Conservation (phyloP, 2,797 vertebrate species). For the Onychomys torridus region DNA sequence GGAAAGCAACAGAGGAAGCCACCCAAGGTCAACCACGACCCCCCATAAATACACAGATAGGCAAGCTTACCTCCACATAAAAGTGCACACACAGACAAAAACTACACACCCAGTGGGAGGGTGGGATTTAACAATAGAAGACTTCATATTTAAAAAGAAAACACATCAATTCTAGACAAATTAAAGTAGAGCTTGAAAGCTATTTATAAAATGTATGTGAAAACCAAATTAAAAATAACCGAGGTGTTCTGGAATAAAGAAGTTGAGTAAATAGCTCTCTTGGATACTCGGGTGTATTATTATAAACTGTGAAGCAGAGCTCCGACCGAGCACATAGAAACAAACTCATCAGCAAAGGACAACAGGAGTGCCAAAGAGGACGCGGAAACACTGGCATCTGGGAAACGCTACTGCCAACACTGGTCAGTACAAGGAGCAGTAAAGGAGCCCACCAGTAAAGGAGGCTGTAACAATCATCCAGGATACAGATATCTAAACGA, state of each 20-base stretch:
- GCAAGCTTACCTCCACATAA: background rate
- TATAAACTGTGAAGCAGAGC: background rate
- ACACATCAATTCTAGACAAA: background rate
- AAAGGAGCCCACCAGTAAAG: background rate
- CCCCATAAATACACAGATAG: too few relatives aligned
- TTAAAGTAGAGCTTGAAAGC: constrained; percentile 1
- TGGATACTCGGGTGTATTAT: background rate
- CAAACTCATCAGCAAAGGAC: background rate
- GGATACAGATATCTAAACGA: background rate
- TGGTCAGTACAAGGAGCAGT: background rate
- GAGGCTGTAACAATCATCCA: background rate
- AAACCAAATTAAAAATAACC: background rate
- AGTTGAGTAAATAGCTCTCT: background rate
- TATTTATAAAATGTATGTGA: background rate
- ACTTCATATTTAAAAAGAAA: background rate
- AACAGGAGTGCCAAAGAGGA: background rate
- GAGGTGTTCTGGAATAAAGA: constrained; percentile 1
- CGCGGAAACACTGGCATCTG: background rate
- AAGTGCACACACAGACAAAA: background rate
- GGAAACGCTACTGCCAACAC: background rate
- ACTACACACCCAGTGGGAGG: background rate
- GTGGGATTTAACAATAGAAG: background rate
- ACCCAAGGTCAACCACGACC: background rate
- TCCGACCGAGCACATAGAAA: background rate
- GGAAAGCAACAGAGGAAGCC: background rate